Base-by-base conservation (phyloP, 1,140 invertebrate species). In the Grapholita molesta region DNA sequence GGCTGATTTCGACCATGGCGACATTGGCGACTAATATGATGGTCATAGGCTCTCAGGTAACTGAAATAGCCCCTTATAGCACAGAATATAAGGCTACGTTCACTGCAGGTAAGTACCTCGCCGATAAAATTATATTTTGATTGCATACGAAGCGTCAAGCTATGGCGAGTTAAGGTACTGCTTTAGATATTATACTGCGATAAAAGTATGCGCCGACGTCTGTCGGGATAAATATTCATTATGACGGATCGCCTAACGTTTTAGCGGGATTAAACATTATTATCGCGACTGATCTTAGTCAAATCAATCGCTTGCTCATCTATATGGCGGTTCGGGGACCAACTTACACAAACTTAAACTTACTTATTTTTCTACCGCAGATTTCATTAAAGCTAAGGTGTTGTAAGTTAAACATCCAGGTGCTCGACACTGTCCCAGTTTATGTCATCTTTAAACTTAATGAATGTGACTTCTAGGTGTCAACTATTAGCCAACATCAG, bases 141-240 rank as follows among this genome's bases (percentile, higher is more conserved):
- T 35, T 9, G 11, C 38, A 38, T 6, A 21, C 18, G 18, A 15
- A 18, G 15, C 21, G 1, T 48, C 42, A 0, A 1, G 4, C 7
- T 48, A 5, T 21, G 21, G 1, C 4, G 18, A 48, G 42, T 48
- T 9, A 21, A 48, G 7, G 42, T 48, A 48, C 42, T 48, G 42
- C 42, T 21, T 21, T 7, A 7, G 8, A 21, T 6, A 48, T 48
- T 18, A 1, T 21, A 21, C 21, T 48, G 15, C 15, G 42, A 48
- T 21, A 48, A 48, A 91, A 90, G 88, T 90, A 87, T 85, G 86
- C 80, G 79, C 79, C 82, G 79, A 84, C 80, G 85, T 86, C 81
- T 86, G 85, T 83, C 75, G 81, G 83, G 78, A 91, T 91, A 91
- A 91, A 90, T 90, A 90, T 91, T 91, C 89, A 91, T 90, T 91